Conservation (phyloP, 2,888 invertebrate species). For the Poecilus cupreus region DNA sequence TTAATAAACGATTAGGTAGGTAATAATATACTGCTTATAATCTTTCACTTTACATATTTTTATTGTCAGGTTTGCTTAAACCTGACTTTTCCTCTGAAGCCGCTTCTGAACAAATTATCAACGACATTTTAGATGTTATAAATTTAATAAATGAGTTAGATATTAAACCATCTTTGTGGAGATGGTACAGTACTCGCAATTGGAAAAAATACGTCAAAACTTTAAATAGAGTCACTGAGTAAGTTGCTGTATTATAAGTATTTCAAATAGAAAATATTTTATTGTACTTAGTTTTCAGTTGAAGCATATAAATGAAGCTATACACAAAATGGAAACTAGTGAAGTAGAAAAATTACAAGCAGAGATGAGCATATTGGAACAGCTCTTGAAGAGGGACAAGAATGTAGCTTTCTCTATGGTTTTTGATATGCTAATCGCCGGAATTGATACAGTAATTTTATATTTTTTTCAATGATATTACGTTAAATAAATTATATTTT, state of each 20-base stretch:
- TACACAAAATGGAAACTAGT: conserved; percentile 64
- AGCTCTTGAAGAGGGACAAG: conserved; percentile 77
- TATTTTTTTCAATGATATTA: too few relatives aligned
- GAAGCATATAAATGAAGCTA: conserved; percentile 67
- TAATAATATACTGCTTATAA: too few relatives aligned
- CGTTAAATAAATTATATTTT: too few relatives aligned
- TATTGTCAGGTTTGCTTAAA: conserved; percentile 70
- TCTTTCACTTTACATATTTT: too few relatives aligned
- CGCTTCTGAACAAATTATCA: conserved; percentile 71
- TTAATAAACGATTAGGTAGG: conserved; percentile 69
- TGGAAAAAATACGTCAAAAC: conserved; percentile 68
- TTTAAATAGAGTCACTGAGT: conserved; percentile 72
- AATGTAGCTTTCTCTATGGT: conserved; percentile 80
- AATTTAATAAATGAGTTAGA: conserved; percentile 68
- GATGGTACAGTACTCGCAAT: conserved; percentile 66
- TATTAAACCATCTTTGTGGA: conserved; percentile 69
- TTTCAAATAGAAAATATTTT: too few relatives aligned
- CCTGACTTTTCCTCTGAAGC: conserved; percentile 67
- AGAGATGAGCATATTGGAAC: conserved; percentile 79
- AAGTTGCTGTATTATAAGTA: too few relatives aligned
- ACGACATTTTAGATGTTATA: conserved; percentile 66
- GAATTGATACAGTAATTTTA: conserved; percentile 83
- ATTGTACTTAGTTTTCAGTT: conserved; percentile 66
- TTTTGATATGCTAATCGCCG: conserved; percentile 82
- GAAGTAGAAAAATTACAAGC: conserved; percentile 71